Evolutionary conservation across 2,888 invertebrate species (phyloP).

Genomic region (Eupeodes luniger): DNA sequence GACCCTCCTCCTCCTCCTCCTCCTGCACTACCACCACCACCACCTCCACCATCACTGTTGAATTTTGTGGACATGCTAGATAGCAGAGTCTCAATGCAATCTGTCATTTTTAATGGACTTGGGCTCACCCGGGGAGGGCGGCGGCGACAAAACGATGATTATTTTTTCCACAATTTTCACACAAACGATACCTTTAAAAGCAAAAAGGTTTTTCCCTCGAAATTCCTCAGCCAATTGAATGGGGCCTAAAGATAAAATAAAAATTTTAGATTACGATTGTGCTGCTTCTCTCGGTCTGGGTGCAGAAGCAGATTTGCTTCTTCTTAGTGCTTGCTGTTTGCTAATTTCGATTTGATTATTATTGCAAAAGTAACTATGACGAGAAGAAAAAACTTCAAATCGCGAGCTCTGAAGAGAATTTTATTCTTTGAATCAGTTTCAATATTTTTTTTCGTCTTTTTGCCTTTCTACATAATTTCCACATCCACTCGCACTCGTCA

Average conservation of each 20-base stretch:
- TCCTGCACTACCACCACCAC: constrained; percentile 78
- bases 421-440: constrained; percentile 58
- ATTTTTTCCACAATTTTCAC: constrained; percentile 43
- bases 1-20: not conserved
- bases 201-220: constrained; percentile 38
- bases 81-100: constrained; percentile 81
- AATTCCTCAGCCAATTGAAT: constrained; percentile 41
- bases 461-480: constrained; percentile 66
- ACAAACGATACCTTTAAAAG: constrained; percentile 38
- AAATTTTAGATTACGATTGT: constrained; percentile 8
- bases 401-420: constrained; percentile 58
- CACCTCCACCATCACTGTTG: constrained; percentile 79
- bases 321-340: constrained; percentile 2
- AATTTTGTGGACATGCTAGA: constrained; percentile 83
- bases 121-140: constrained; percentile 34
- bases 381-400: constrained; percentile 57
- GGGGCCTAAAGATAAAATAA: constrained; percentile 27
- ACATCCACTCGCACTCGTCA: constrained; percentile 63
- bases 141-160: constrained; percentile 13
- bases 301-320: constrained; percentile 58
- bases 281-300: constrained; percentile 19
- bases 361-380: constrained; percentile 53
- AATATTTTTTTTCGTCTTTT: constrained; percentile 46
- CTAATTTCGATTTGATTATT: constrained; percentile 30
- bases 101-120: constrained; percentile 79